Evolutionary conservation across 2,888 invertebrate species (phyloP).

Genomic region (Idaea straminata): DNA sequence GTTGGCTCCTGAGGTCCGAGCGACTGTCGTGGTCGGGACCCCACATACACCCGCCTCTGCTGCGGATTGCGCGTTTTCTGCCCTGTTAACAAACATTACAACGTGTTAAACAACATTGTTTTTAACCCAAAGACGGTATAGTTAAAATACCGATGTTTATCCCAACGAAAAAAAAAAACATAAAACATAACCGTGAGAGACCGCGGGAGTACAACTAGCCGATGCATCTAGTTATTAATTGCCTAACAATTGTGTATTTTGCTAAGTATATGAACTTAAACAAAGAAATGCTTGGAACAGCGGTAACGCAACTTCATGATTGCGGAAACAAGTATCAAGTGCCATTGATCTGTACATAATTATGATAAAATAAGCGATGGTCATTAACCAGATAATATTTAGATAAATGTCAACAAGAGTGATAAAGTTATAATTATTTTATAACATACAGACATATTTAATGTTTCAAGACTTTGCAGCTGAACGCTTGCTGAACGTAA

Average conservation of each 20-base stretch:
- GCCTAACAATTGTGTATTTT: too few species aligned
- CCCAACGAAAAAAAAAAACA: too few species aligned
- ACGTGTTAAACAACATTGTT: background rate
- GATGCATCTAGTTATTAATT: too few species aligned
- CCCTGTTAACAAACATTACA: conserved; percentile 49
- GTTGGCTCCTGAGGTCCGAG: conserved; percentile 55
- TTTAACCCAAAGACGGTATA: too few species aligned
- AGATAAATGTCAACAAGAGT: too few species aligned
- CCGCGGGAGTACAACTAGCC: too few species aligned
- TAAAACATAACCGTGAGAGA: too few species aligned
- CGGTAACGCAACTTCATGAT: background rate
- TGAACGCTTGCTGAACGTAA: too few species aligned
- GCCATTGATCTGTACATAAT: background rate
- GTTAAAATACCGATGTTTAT: background rate
- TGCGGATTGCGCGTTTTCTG: conserved; percentile 74
- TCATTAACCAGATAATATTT: too few species aligned
- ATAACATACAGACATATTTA: too few species aligned
- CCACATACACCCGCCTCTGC: conserved; percentile 66
- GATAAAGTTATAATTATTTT: too few species aligned
- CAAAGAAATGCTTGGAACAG: background rate
- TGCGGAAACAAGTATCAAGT: background rate
- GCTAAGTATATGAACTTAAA: background rate
- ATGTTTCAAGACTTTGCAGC: too few species aligned
- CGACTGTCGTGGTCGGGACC: conserved; percentile 50
- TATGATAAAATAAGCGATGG: background rate